Conservation (phyloP, 2,888 invertebrate species). For the Icerya purchasi region DNA sequence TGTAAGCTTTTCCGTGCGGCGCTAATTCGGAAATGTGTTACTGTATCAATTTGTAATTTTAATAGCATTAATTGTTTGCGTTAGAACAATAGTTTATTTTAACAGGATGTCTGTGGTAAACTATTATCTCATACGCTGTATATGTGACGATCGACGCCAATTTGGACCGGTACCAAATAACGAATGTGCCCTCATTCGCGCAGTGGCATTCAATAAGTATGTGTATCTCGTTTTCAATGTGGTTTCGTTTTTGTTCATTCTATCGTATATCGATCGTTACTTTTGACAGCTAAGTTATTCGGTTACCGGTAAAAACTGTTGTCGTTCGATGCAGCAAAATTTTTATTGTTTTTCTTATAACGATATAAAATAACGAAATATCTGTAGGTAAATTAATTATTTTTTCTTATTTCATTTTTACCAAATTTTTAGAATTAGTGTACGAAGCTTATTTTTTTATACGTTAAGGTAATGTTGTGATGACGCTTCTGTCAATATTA, state of each 20-base stretch:
- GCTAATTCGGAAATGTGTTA: no score
- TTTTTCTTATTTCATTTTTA: no score
- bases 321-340: not conserved
- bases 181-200: conserved; percentile 13
- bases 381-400: no score
- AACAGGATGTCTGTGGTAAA: not conserved
- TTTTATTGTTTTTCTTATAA: not conserved
- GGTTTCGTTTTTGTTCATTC: not conserved
- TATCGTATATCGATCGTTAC: not conserved
- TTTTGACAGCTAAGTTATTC: not conserved
- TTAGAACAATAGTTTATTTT: not conserved
- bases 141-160: conserved; percentile 13
- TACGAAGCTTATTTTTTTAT: no score
- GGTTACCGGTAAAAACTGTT: not conserved
- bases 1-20: no score
- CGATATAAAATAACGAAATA: no score
- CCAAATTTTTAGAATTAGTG: no score
- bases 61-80: not conserved
- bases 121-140: not conserved
- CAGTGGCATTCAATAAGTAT: conserved; percentile 6
- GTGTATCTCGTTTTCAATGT: not conserved
- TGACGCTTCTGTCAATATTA: no score
- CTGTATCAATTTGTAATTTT: no score
- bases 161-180: conserved; percentile 12
- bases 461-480: no score